phyloP scores from a whole-genome alignment of 2,797 vertebrate species.

The Myotis myotis region DNA sequence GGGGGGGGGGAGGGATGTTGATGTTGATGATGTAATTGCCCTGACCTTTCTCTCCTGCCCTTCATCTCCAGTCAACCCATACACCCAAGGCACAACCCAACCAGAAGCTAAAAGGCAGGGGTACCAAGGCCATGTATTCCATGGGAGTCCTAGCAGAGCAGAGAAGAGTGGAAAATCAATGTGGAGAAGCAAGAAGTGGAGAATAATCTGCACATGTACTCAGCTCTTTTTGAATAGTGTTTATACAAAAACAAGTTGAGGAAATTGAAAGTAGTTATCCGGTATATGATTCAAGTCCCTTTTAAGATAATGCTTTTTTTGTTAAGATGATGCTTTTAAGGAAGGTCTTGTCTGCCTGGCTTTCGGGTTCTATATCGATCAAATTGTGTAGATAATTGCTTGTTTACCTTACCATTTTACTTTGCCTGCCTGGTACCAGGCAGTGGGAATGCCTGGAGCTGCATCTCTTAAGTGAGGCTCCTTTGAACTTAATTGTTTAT shows the following conservation, averaged over 20 bases:
- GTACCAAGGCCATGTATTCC: background rate
- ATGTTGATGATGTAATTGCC: background rate
- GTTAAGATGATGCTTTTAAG: conserved; percentile 65
- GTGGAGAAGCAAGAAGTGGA: background rate
- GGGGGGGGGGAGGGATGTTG: background rate
- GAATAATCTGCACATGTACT: background rate
- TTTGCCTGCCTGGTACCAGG: conserved; percentile 36
- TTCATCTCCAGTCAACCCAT: background rate
- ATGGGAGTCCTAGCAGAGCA: background rate
- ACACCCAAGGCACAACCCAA: background rate
- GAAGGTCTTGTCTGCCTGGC: conserved; percentile 43
- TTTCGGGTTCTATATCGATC: conserved; percentile 57
- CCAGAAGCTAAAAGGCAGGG: background rate
- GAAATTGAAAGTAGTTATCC: conserved; percentile 57
- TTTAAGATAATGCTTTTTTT: conserved; percentile 34
- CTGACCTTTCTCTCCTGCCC: background rate
- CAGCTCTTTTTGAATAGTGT: conserved; percentile 29
- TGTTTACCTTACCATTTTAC: conserved; percentile 59
- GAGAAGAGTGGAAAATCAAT: conserved; percentile 18
- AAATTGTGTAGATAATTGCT: conserved; percentile 69
- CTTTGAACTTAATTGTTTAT: conserved; percentile 72
- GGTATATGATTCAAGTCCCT: conserved; percentile 59
- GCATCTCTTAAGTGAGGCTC: conserved; percentile 56
- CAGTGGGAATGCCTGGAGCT: conserved; percentile 59
- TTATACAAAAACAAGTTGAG: conserved; percentile 31